phyloP scores from a whole-genome alignment of 2,113 vertebrate genomes.

The Oreochromis spilurus region DNA sequence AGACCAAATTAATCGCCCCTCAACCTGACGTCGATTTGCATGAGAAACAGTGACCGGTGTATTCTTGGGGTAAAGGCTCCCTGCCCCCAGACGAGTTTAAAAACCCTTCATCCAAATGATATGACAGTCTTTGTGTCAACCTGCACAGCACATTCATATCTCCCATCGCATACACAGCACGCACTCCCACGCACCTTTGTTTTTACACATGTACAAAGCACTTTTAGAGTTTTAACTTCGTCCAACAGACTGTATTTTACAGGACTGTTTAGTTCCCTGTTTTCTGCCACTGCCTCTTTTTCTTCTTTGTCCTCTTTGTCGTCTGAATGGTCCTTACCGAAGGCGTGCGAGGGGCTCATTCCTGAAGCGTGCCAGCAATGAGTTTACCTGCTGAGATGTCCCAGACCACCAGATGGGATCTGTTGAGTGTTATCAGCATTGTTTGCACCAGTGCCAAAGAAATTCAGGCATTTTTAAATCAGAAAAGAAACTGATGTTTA shows the following conservation, averaged over 20 bases:
- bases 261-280: neutral
- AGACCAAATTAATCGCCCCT: neutral
- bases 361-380: neutral
- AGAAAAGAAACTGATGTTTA: neutral
- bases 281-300: neutral
- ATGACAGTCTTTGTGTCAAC: slow-evolving; percentile 43
- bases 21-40: neutral
- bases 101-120: neutral
- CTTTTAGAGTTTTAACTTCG: neutral
- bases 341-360: slow-evolving; percentile 45
- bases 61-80: neutral
- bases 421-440: neutral
- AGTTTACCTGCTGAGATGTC: neutral
- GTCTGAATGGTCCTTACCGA: neutral
- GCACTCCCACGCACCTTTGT: neutral
- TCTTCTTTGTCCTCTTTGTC: neutral
- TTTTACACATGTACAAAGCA: slow-evolving; percentile 16
- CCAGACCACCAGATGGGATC: neutral
- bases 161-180: slow-evolving; percentile 13
- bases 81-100: neutral
- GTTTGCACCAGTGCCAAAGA: slow-evolving; percentile 3
- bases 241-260: slow-evolving; percentile 35
- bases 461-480: neutral
- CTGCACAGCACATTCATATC: slow-evolving; percentile 61
- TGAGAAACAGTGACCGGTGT: neutral